These are phyloP conservation scores for Miichthys miiuy DNA, from an alignment of 2,797 vertebrate genomes.

Conservation along the genomic window DNA sequence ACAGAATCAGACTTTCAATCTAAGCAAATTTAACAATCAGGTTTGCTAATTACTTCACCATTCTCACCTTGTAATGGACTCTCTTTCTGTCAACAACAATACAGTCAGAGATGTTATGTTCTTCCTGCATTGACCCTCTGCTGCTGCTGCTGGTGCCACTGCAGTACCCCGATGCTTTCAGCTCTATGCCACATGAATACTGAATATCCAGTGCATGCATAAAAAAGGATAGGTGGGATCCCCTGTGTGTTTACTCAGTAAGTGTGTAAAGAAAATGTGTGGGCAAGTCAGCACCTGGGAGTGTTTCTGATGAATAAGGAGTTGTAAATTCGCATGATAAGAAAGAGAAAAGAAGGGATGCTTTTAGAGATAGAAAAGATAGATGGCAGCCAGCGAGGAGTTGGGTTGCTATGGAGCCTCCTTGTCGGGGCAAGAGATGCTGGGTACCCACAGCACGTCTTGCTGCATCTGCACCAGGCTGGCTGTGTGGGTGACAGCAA, in stretches of 20 bases:
- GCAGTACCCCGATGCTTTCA: conserved; percentile 56
- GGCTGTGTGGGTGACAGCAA: conserved; percentile 38
- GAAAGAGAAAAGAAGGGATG: conserved; percentile 4
- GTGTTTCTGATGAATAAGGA: conserved; percentile 33
- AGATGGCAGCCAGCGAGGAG: conserved; percentile 21
- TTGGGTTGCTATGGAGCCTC: conserved; percentile 27
- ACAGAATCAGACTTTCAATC: conserved; percentile 31
- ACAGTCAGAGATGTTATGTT: conserved; percentile 11
- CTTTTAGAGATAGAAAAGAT: conserved; percentile 17
- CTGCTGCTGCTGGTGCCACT: conserved; percentile 38
- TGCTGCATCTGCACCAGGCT: conserved; percentile 35
- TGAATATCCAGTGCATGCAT: conserved; percentile 41
- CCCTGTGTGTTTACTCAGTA: conserved; percentile 33
- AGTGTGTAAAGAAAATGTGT: conserved; percentile 25
- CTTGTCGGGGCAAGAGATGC: conserved; percentile 11
- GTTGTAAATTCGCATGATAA: conserved; percentile 39
- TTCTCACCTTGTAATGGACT: conserved; percentile 48
- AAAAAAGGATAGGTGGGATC: conserved; percentile 36
- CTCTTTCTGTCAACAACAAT: conserved; percentile 39
- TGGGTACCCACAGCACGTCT: conserved; percentile 43
- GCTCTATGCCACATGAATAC: conserved; percentile 63
- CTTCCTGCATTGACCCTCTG: conserved; percentile 5
- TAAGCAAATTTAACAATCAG: conserved; percentile 17
- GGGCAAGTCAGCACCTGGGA: conserved; percentile 26
- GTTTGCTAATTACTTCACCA: conserved; percentile 37